These are phyloP conservation scores for Tribolium madens DNA, from an alignment of 1,140 invertebrate genomes.

Conservation along the genomic window DNA sequence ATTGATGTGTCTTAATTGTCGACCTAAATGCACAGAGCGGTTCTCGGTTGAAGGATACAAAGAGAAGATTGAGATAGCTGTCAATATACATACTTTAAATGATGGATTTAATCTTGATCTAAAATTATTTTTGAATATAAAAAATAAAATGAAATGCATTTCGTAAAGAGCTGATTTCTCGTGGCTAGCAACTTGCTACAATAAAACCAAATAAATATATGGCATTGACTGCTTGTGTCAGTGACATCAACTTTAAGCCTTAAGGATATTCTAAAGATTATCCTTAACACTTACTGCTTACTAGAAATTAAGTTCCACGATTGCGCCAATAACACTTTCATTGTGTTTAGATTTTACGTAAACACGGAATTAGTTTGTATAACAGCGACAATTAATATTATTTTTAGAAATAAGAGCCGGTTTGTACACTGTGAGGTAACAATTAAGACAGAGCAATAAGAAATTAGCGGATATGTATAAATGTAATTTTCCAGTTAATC, in stretches of 20 bases:
- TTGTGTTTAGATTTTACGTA: not conserved
- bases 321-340: not conserved
- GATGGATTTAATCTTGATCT: not conserved
- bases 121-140: not conserved
- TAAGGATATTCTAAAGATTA: not conserved
- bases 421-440: too few relatives aligned
- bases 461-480: not conserved
- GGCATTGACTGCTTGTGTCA: not conserved
- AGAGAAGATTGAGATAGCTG: not conserved
- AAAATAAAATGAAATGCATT: not conserved
- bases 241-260: not conserved
- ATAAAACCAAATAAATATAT: not conserved
- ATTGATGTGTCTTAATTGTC: not conserved
- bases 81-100: not conserved
- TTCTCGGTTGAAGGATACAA: not conserved
- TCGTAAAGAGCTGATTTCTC: not conserved
- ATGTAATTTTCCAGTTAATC: slow-evolving; percentile 7
- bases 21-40: not conserved
- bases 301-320: not conserved
- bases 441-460: not conserved
- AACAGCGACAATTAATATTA: not conserved
- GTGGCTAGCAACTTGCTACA: not conserved
- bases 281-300: not conserved
- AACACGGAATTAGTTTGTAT: not conserved
- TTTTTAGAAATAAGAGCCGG: not conserved